These are phyloP conservation scores for Glyptemys insculpta DNA, from an alignment of 2,797 vertebrate species.

Conservation along the genomic window DNA sequence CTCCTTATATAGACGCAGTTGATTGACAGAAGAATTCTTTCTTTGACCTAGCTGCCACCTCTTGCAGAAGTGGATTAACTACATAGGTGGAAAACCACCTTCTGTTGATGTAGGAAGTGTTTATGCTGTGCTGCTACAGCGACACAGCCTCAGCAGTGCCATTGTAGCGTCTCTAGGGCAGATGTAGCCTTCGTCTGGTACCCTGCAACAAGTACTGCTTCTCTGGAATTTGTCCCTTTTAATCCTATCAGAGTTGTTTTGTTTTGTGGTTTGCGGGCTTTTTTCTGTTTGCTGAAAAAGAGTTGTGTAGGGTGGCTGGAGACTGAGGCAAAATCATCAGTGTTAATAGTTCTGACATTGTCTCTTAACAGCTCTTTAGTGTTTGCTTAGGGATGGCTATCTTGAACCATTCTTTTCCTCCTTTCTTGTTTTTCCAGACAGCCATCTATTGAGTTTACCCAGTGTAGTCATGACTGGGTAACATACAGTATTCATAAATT, in stretches of 20 bases:
- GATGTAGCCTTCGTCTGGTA: neutral
- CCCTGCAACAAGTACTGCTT: rapidly evolving
- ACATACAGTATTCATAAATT: neutral
- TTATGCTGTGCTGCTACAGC: neutral
- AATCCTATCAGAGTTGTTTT: neutral
- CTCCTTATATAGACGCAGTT: neutral
- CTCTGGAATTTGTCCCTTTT: neutral
- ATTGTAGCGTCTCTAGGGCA: neutral
- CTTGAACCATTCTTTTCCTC: neutral
- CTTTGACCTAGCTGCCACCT: neutral
- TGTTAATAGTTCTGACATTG: neutral
- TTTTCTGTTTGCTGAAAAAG: neutral
- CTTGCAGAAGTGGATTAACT: neutral
- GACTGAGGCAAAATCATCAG: neutral
- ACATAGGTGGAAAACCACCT: neutral
- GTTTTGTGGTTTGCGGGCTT: neutral
- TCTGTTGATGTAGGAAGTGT: neutral
- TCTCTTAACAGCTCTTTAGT: neutral
- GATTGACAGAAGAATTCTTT: neutral
- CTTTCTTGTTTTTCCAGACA: neutral
- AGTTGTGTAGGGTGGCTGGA: neutral
- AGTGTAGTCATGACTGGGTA: rapidly evolving
- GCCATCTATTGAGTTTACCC: neutral
- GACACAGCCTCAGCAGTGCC: neutral
- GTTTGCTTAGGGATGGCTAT: neutral